Evolutionary conservation across 2,888 invertebrate genomes (phyloP), one percentile per base, ranked within the genome.

Genomic region (Schrankia costaestrigalis): DNA sequence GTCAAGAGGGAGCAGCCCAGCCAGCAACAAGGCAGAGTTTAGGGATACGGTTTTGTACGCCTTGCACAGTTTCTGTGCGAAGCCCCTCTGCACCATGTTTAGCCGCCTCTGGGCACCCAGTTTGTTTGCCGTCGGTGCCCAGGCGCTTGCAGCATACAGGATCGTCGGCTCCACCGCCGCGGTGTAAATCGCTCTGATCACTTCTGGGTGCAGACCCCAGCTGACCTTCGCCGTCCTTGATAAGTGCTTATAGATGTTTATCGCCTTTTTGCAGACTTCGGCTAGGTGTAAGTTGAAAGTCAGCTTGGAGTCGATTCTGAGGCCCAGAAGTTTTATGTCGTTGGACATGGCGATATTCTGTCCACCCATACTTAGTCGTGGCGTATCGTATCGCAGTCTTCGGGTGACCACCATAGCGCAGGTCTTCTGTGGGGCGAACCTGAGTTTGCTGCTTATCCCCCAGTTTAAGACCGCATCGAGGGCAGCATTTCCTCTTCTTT

Each of bases 11-110:
- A 38, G 18, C 8, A 35, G 1, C 6, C 38, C 28, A 0, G 38
- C 29, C 1, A 35, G 11, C 0, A 23, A 2, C 4, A 35, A 2
- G 1, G 35, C 31, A 0, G 37, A 26, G 4, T 13, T 13, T 1
- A 30, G n/a, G 0, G 38, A 33, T 0, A 24, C 27, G 0, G 36
- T 44, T 8, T 29, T 18, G 26, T 44, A 36, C 0, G 27, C 14
- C 18, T 19, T 40, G 0, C 9, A 6, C 0, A 34, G 33, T 9
- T 25, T 36, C 10, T 33, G 35, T 0, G 27, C 26, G 7, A 31
- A 42, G 1, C 14, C 11, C 1, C 35, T 3, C 15, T 35, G 35
- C 2, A 14, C 10, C 27, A 14, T 1, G 8, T 23, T n/a, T 22
- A 14, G 7, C n/a, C 13, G 7, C 26, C n/a, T n/a, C 2, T n/a